These are phyloP conservation scores for Drosophila pachea DNA, from an alignment of 1,140 invertebrate genomes.

Conservation along the genomic window DNA sequence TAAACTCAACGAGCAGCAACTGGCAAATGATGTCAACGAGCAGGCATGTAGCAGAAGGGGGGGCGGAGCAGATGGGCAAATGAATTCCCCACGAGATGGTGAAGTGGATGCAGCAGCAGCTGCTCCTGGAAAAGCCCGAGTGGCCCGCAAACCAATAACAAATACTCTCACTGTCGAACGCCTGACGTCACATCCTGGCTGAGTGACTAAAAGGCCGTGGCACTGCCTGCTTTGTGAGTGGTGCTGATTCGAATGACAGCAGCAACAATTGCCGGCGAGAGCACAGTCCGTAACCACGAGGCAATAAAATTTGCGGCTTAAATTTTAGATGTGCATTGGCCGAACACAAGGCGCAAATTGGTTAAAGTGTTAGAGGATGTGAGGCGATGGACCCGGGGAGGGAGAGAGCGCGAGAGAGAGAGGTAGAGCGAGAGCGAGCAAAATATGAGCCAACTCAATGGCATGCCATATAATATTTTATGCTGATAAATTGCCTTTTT, in stretches of 20 bases:
- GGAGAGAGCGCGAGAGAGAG: constrained; percentile 5
- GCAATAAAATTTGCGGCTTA: constrained; percentile 56
- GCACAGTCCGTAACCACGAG: constrained; percentile 5
- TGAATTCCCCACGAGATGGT: constrained; percentile 17
- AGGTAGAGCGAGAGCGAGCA: constrained; percentile 16
- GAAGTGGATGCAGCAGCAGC: constrained; percentile 2
- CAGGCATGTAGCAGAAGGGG: constrained; percentile 42
- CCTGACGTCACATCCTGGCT: constrained; percentile 33
- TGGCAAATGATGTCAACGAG: constrained; percentile 72
- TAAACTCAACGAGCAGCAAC: constrained; percentile 51
- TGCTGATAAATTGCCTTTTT: constrained; percentile 77
- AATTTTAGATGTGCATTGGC: constrained; percentile 51
- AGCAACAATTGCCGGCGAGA: constrained; percentile 55
- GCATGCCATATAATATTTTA: constrained; percentile 78
- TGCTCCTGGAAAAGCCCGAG: constrained; percentile 31
- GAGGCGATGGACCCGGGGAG: no score
- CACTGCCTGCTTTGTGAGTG: constrained; percentile 57
- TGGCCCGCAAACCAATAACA: constrained; percentile 56
- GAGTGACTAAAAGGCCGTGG: constrained; percentile 50
- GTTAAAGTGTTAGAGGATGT: constrained; percentile 25
- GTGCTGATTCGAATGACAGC: constrained; percentile 63
- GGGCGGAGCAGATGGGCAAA: background rate
- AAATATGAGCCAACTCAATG: constrained; percentile 74
- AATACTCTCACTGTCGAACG: constrained; percentile 51
- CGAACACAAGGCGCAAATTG: constrained; percentile 56